A percentile compares a stretch with the other conserved stretches of the same genome.
Conservation (phyloP, 2,797 vertebrate species). For the Diplodus sargus region DNA sequence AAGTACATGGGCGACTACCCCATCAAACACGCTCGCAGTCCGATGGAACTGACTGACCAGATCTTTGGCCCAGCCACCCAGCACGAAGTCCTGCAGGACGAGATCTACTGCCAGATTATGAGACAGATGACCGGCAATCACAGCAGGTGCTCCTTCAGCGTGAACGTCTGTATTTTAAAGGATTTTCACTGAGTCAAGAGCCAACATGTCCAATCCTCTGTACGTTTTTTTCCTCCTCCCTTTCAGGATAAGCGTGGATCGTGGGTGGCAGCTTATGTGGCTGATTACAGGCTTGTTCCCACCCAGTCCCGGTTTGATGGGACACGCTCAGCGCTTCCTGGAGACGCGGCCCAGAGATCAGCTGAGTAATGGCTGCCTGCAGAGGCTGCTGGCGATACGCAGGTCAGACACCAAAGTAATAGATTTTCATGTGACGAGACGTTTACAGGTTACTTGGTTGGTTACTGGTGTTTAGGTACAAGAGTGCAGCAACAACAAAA, state of each 20-base stretch:
- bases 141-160: slow-evolving; percentile 83
- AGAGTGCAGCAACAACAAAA: background rate
- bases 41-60: slow-evolving; percentile 91
- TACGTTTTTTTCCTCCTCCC: background rate
- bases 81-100: slow-evolving; percentile 87
- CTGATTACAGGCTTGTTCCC: slow-evolving; percentile 93
- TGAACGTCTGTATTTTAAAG: background rate
- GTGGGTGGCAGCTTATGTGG: slow-evolving; percentile 97
- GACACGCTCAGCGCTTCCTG: slow-evolving; percentile 88
- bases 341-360: slow-evolving; percentile 87
- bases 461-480: background rate
- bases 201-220: background rate
- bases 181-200: background rate
- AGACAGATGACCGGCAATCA: slow-evolving; percentile 93
- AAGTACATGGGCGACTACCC: slow-evolving; percentile 99
- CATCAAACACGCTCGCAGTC: slow-evolving; percentile 86
- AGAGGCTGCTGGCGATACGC: slow-evolving; percentile 87
- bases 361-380: slow-evolving; percentile 85
- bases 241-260: slow-evolving; percentile 88
- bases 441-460: too few relatives aligned
- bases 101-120: slow-evolving; percentile 98
- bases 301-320: slow-evolving; percentile 85
- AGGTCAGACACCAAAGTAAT: slow-evolving; percentile 81
- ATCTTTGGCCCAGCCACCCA: slow-evolving; percentile 90
- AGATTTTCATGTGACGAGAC: background rate